These are phyloP conservation scores for Diplogasteroides magnus DNA, from an alignment of 1,140 invertebrate species.

Conservation along the genomic window DNA sequence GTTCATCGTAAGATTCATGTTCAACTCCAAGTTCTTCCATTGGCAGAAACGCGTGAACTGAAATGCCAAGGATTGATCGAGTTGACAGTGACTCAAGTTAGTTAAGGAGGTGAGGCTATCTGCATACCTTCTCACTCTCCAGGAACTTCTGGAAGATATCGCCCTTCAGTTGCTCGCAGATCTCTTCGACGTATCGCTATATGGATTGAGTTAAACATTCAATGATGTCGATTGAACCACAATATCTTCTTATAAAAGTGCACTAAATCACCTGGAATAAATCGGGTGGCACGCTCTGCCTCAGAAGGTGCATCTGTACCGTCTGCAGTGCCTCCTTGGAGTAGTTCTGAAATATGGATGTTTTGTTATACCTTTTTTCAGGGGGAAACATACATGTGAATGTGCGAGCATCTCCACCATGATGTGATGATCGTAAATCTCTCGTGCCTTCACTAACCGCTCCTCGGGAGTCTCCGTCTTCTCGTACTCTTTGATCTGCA, in stretches of 20 bases:
- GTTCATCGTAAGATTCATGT: constrained; percentile 99
- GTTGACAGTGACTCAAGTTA: background rate
- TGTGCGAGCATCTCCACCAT: constrained; percentile 98
- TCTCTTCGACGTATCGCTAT: constrained; percentile 97
- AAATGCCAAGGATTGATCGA: background rate
- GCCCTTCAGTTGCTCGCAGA: constrained; percentile 89
- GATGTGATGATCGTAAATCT: constrained; percentile 99
- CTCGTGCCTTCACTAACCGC: constrained; percentile 81
- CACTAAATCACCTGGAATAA: constrained; percentile 82
- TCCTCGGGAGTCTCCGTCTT: constrained; percentile 95
- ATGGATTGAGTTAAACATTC: constrained; percentile 31
- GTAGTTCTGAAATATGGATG: constrained; percentile 74
- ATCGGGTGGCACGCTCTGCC: constrained; percentile 88
- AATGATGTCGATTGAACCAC: constrained; percentile 20
- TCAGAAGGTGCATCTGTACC: constrained; percentile 94
- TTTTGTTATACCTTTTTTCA: too few relatives aligned
- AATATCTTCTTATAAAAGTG: background rate
- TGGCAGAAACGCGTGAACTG: constrained; percentile 95
- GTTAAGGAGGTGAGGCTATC: background rate
- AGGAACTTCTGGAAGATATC: constrained; percentile 81
- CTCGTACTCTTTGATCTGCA: constrained; percentile 95
- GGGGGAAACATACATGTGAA: constrained; percentile 68
- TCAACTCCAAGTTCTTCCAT: constrained; percentile 99
- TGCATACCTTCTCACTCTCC: constrained; percentile 70
- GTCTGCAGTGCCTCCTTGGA: constrained; percentile 89